Evolutionary conservation across 2,113 vertebrate genomes (phyloP).

Genomic region (Cottus gobio): DNA sequence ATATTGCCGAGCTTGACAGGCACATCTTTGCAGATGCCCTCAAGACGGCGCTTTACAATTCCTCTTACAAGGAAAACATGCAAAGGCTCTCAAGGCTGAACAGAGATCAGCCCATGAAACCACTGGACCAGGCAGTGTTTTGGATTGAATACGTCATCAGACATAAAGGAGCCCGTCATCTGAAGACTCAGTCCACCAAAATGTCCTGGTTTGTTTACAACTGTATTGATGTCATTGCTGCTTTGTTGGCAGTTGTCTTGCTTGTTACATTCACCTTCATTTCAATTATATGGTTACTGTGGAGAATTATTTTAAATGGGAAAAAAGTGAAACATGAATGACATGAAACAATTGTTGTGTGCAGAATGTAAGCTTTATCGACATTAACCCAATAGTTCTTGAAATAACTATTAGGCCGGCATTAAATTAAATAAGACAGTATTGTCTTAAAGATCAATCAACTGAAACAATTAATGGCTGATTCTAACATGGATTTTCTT

Average conservation of each 20-base stretch:
- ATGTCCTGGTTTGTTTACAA: constrained; percentile 93
- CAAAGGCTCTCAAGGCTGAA: constrained; percentile 88
- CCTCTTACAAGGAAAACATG: constrained; percentile 89
- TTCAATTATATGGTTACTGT: constrained; percentile 52
- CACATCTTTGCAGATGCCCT: constrained; percentile 69
- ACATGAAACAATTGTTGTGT: constrained; percentile 5
- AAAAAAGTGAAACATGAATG: constrained; percentile 72
- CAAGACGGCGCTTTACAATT: constrained; percentile 62
- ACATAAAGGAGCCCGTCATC: constrained; percentile 89
- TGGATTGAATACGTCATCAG: constrained; percentile 95
- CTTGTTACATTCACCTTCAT: constrained; percentile 46
- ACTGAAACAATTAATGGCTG: too few species aligned
- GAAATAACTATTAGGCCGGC: too few species aligned
- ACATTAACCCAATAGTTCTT: constrained; percentile 10
- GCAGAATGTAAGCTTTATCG: neutral
- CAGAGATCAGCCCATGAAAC: constrained; percentile 90
- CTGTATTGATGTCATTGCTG: constrained; percentile 86
- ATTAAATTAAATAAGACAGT: too few species aligned
- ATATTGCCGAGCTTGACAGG: constrained; percentile 67
- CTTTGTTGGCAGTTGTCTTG: constrained; percentile 48
- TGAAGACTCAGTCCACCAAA: constrained; percentile 85
- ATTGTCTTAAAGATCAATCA: too few species aligned
- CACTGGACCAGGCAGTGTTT: constrained; percentile 89
- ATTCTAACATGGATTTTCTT: too few species aligned
- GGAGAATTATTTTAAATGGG: constrained; percentile 40